Evolutionary conservation across 2,888 invertebrate genomes (phyloP), one percentile per base, ranked within the genome.

Genomic region (Eilema sororculum): DNA sequence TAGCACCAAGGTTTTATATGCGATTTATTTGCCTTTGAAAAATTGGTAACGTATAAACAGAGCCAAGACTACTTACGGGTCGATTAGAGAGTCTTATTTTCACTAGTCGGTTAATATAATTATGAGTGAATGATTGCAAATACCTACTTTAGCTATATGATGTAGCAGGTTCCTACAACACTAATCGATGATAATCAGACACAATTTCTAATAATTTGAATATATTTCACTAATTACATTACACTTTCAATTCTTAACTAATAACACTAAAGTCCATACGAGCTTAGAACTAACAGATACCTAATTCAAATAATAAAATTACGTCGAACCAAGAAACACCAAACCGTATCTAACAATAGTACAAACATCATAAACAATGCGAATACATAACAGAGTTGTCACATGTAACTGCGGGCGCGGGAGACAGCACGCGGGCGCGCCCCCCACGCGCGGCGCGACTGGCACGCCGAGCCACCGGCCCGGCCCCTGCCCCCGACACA

Each of bases 381-480:
- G 73, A 70, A 69, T 81, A 81, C 81, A 81, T 81, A 81, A 68
- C 78, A 64, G 63, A 65, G 71, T 72, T 71, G 82, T 79, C 57
- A 84, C 84, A 83, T 85, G 81, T 79, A 74, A 67, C 75, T 75
- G 78, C n/a, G n/a, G n/a, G n/a, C n/a, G n/a, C n/a, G n/a, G n/a
- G n/a, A n/a, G n/a, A 57, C 22, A 13, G 52, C n/a, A 9, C 56
- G 56, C 33, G 65, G 22, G 30, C 65, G 64, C 52, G 56, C 61
- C 59, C 61, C 65, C 65, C 65, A 56, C 65, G 5, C 33, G 33
- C 78, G 78, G 76, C 73, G 79, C 63, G 65, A 73, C 80, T 77
- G 62, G 75, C n/a, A n/a, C 70, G 70, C 73, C 75, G 81, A 91
- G 88, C 77, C 74, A 74, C 77, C 73, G 30, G n/a, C n/a, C 59